Percentiles rank a stretch among this genome's conserved stretches.
Evolutionary conservation across 2,888 invertebrate genomes (phyloP).

Genomic region (Monoplex corrugatus): DNA sequence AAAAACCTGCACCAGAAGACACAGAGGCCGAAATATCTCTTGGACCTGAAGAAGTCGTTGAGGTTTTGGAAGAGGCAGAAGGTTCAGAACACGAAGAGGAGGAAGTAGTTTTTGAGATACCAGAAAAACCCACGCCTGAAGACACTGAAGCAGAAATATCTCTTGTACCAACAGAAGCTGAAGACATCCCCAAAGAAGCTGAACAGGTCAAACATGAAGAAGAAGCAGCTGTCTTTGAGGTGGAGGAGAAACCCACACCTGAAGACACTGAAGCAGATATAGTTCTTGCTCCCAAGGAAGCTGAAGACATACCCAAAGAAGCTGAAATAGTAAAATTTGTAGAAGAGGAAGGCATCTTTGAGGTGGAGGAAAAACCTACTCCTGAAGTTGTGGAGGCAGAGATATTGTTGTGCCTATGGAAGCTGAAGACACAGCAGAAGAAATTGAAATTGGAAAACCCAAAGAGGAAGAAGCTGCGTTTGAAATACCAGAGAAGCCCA

Average conservation of each 20-base stretch:
- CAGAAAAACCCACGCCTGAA: slow-evolving; percentile 81
- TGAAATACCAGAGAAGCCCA: background rate
- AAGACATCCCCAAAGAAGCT: slow-evolving; percentile 82
- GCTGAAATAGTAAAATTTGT: slow-evolving; percentile 52
- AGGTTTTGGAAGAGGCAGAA: slow-evolving; percentile 54
- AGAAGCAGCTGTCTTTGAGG: background rate
- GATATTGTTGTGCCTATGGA: background rate
- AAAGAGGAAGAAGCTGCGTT: slow-evolving; percentile 63
- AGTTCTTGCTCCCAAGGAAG: too few relatives aligned
- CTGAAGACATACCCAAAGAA: slow-evolving; percentile 75
- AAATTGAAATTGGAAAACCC: slow-evolving; percentile 82
- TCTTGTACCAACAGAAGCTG: slow-evolving; percentile 82
- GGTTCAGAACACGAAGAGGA: slow-evolving; percentile 70
- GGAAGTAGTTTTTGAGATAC: slow-evolving; percentile 67
- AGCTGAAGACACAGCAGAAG: slow-evolving; percentile 82
- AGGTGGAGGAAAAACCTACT: background rate
- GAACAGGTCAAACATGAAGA: slow-evolving; percentile 67
- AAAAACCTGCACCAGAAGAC: background rate
- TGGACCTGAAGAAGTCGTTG: slow-evolving; percentile 60
- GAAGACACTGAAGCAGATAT: background rate
- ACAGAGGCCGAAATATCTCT: background rate
- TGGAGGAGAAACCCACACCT: slow-evolving; percentile 21
- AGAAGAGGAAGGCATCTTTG: slow-evolving; percentile 35
- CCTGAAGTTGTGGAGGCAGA: background rate
- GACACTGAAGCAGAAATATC: slow-evolving; percentile 82